These are phyloP conservation scores for Drosophila suboccidentalis DNA, from an alignment of 2,888 invertebrate genomes.

Conservation along the genomic window DNA sequence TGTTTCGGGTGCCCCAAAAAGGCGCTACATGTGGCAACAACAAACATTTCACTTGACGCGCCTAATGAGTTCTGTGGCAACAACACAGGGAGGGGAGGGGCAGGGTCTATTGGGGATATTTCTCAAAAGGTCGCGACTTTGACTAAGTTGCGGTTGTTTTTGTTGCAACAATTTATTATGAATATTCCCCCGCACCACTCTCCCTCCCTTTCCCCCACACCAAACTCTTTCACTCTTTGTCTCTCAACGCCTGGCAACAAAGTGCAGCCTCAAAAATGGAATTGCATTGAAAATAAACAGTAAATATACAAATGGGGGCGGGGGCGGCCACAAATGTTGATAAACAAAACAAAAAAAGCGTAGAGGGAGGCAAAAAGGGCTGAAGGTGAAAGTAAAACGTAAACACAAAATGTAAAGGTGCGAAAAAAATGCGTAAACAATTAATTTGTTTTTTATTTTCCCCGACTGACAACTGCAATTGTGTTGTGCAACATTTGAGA, in stretches of 20 bases:
- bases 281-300: constrained; percentile 78
- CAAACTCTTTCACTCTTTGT: background rate
- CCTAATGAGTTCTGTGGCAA: constrained; percentile 69
- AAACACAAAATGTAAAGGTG: constrained; percentile 60
- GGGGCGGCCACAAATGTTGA: constrained; percentile 57
- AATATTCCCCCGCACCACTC: constrained; percentile 37
- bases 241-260: constrained; percentile 58
- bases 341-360: constrained; percentile 68
- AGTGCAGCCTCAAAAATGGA: constrained; percentile 37
- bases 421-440: constrained; percentile 71
- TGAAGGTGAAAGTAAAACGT: constrained; percentile 62
- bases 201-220: too few species aligned
- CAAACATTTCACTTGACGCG: constrained; percentile 79
- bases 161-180: constrained; percentile 59
- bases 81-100: constrained; percentile 13
- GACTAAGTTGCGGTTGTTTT: constrained; percentile 57
- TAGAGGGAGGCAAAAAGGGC: background rate
- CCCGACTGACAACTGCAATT: constrained; percentile 14
- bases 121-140: constrained; percentile 49
- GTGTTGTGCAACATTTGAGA: constrained; percentile 19
- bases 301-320: background rate
- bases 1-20: constrained; percentile 57
- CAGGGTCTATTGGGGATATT: background rate
- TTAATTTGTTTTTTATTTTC: constrained; percentile 11
- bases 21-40: constrained; percentile 59